Evolutionary conservation across 2,797 vertebrate species (phyloP).

Genomic region (Sciaenops ocellatus): DNA sequence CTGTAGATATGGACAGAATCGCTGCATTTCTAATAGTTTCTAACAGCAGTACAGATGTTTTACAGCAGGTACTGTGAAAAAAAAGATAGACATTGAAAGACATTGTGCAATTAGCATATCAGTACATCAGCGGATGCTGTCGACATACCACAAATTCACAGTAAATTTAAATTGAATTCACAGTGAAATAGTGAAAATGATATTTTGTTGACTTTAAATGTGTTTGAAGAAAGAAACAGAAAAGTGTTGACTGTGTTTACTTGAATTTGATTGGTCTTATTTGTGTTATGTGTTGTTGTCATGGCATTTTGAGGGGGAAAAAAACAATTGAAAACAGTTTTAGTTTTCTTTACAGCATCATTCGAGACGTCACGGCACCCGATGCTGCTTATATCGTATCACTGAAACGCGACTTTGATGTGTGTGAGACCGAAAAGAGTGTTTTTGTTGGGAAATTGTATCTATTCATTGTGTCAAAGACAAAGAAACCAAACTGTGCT

Average conservation of each 20-base stretch:
- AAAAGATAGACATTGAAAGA: slow-evolving; percentile 28
- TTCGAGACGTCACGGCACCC: slow-evolving; percentile 18
- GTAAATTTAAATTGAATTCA: slow-evolving; percentile 39
- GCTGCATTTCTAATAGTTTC: slow-evolving; percentile 69
- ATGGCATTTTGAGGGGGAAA: slow-evolving; percentile 46
- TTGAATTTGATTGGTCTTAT: slow-evolving; percentile 69
- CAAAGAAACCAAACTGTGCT: slow-evolving; percentile 35
- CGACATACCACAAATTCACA: slow-evolving; percentile 13
- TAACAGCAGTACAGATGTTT: slow-evolving; percentile 57
- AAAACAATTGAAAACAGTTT: slow-evolving; percentile 22
- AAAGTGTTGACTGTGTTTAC: slow-evolving; percentile 59
- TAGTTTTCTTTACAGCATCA: slow-evolving; percentile 38
- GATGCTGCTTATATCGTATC: slow-evolving; percentile 36
- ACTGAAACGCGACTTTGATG: slow-evolving; percentile 12
- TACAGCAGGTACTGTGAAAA: slow-evolving; percentile 35
- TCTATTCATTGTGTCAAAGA: slow-evolving; percentile 8
- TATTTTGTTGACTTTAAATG: slow-evolving; percentile 47
- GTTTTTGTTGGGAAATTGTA: neutral
- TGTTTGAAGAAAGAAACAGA: slow-evolving; percentile 49
- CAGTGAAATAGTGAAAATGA: slow-evolving; percentile 44
- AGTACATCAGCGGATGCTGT: slow-evolving; percentile 37
- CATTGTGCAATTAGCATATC: slow-evolving; percentile 48
- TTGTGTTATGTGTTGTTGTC: slow-evolving; percentile 69
- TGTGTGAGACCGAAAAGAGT: slow-evolving; percentile 12
- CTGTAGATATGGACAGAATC: slow-evolving; percentile 63